Evolutionary conservation across 2,888 invertebrate species (phyloP).

Genomic region (Pilophorus perplexus): DNA sequence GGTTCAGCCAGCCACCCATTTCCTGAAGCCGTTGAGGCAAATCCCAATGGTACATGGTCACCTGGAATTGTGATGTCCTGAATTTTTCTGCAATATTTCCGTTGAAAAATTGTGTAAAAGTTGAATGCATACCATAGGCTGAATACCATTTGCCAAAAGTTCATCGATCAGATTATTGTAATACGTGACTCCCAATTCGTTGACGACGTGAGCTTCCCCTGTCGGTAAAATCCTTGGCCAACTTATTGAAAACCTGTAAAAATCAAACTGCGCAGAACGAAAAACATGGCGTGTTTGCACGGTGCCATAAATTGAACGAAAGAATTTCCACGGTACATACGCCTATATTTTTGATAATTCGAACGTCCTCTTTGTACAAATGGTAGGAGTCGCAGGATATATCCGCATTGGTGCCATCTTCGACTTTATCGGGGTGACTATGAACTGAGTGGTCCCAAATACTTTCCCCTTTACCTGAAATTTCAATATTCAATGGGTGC

Average conservation of each 20-base stretch:
- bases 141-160: slow-evolving; percentile 60
- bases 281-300: not conserved
- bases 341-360: slow-evolving; percentile 58
- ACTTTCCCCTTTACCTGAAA: slow-evolving; percentile 61
- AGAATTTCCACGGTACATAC: slow-evolving; percentile 50
- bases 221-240: slow-evolving; percentile 74
- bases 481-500: not conserved
- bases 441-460: slow-evolving; percentile 68
- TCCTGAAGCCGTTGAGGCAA: slow-evolving; percentile 58
- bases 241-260: slow-evolving; percentile 70
- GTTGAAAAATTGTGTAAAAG: no score
- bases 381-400: slow-evolving; percentile 66
- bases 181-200: slow-evolving; percentile 68
- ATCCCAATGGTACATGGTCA: slow-evolving; percentile 62
- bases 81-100: no score
- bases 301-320: no score
- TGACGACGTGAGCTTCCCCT: slow-evolving; percentile 65
- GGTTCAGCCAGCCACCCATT: slow-evolving; percentile 66
- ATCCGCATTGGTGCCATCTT: slow-evolving; percentile 61
- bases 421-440: slow-evolving; percentile 55
- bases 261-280: slow-evolving; percentile 51
- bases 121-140: slow-evolving; percentile 54
- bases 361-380: slow-evolving; percentile 61
- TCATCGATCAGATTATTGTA: slow-evolving; percentile 74
- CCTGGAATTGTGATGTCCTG: slow-evolving; percentile 47